phyloP scores from a whole-genome alignment of 35 echinoderm and acorn worm species.

The Ophiothrix spiculata region DNA sequence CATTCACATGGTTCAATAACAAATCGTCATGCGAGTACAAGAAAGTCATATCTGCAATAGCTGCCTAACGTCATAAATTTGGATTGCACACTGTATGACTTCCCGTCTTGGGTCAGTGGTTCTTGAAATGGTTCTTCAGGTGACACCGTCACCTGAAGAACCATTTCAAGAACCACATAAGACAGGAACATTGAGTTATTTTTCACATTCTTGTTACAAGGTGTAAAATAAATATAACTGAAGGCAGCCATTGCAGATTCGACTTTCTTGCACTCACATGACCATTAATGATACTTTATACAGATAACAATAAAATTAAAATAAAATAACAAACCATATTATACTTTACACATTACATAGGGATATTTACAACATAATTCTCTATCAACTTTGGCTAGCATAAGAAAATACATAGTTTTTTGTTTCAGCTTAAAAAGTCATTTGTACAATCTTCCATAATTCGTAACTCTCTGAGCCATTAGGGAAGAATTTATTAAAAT shows the following conservation, averaged over 20 bases:
- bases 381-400: background rate
- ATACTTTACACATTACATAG: constrained; percentile 8
- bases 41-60: no score
- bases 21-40: no score
- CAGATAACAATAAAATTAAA: background rate
- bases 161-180: background rate
- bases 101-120: no score
- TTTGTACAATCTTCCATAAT: background rate
- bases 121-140: no score
- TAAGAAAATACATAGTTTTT: background rate
- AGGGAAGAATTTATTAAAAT: background rate
- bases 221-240: no score
- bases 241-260: no score
- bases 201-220: no score
- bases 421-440: background rate
- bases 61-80: no score
- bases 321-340: constrained; percentile 10
- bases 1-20: background rate
- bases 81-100: no score
- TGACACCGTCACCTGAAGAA: no score
- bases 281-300: background rate
- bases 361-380: background rate
- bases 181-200: background rate
- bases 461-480: background rate
- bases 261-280: no score